Evolutionary conservation across 2,113 vertebrate species (phyloP), one percentile per base, ranked within the genome.

Genomic region (Mus pahari): DNA sequence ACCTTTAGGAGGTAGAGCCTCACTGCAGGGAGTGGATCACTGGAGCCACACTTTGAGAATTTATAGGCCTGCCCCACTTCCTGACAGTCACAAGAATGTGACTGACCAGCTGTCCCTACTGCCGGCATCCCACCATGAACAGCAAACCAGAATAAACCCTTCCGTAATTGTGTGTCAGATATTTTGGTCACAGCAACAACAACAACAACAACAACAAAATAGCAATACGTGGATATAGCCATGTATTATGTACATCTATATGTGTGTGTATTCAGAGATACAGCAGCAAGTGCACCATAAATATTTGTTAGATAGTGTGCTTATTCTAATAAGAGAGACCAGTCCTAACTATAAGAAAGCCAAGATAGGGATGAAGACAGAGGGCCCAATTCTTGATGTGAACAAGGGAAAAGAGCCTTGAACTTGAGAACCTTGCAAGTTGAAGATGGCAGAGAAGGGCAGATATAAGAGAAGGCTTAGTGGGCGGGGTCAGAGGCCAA

Each of bases 381-480:
- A n/a, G 73, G 14, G 39, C 8, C 45, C 78, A n/a, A 42, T 66
- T 28, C 55, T 90, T 93, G 45, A 74, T 68, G 84, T 78, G 24
- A 90, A 82, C 60, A 83, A 84, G 81, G 39, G 39, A 90, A 58
- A 48, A 62, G 33, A 84, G 39, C 26, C 95, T 97, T 97, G 91
- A 88, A 96, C 89, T 94, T 82, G 77, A 45, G 73, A 58, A 26
- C 11, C n/a, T 53, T 82, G 60, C 82, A 87, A 94, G 39, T 13
- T 11, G 11, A 58, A 94, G 53, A 68, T 48, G 71, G 53, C 33
- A 55, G 68, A 88, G 26, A 83, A 86, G 20, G 42, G 68, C 0
- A 9, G 14, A 64, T 33, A 2, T 45, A 45, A 89, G 71, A 22
- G 31, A 71, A 96, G 66, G 4, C 90, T 66, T 26, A 74, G 66